Conservation (phyloP, 1,140 invertebrate genomes). For the Pseudobourletiella spinata region DNA sequence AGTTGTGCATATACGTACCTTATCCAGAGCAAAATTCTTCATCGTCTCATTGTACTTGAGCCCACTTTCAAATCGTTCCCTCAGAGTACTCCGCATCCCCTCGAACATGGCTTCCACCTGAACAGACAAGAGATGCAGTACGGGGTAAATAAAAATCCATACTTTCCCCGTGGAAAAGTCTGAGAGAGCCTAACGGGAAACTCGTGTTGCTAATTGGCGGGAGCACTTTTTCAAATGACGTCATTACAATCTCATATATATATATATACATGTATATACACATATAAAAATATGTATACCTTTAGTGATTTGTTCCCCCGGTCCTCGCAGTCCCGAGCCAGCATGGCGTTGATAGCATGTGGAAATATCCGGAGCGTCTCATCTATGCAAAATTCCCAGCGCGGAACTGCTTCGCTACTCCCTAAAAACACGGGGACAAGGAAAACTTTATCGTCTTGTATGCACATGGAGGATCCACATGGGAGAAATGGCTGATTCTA, state of each 20-base stretch:
- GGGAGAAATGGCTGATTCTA: conserved; percentile 6
- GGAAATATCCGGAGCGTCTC: conserved; percentile 47
- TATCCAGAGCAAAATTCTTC: conserved; percentile 41
- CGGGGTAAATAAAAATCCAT: no score
- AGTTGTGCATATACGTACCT: conserved; percentile 36
- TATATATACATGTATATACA: no score
- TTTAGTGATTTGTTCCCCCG: conserved; percentile 36
- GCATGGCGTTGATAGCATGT: conserved; percentile 47
- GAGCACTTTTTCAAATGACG: no score
- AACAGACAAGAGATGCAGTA: conserved; percentile 28
- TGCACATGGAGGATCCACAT: conserved; percentile 8
- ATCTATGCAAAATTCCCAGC: conserved; percentile 51
- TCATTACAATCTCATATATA: no score
- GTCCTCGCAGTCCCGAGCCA: conserved; percentile 42
- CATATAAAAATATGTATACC: conserved; percentile 35
- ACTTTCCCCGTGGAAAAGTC: no score
- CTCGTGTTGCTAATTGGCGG: no score
- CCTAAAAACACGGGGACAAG: no score
- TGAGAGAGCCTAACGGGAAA: no score
- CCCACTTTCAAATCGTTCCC: conserved; percentile 33
- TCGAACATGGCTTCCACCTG: conserved; percentile 42
- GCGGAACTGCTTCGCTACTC: conserved; percentile 42
- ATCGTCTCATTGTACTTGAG: conserved; percentile 37
- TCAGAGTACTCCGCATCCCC: conserved; percentile 36
- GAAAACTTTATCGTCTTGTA: no score